These are phyloP conservation scores for Poecilobothrus nobilitatus DNA, from an alignment of 2,888 invertebrate genomes.

Conservation along the genomic window DNA sequence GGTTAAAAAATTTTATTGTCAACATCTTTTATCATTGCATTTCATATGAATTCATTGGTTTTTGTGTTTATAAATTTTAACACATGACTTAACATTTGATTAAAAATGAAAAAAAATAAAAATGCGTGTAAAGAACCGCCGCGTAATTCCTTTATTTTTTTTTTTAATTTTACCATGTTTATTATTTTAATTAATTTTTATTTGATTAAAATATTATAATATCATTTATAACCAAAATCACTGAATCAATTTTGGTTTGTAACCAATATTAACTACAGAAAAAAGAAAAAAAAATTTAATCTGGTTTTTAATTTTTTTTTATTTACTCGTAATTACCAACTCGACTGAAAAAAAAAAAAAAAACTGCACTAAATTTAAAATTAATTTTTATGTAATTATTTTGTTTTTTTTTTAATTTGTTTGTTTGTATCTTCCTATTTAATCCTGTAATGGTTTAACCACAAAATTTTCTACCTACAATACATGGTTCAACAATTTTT, in stretches of 20 bases:
- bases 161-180: not conserved
- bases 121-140: not conserved
- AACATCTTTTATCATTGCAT: no score
- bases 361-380: not conserved
- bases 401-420: not conserved
- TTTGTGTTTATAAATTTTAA: not conserved
- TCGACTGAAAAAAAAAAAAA: no score
- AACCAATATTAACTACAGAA: no score
- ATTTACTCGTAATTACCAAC: no score
- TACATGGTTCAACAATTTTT: not conserved
- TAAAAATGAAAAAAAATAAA: not conserved
- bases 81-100: not conserved
- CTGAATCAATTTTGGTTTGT: not conserved
- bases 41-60: no score
- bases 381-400: not conserved
- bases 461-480: not conserved
- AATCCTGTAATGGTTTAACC: not conserved
- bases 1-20: no score
- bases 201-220: slow-evolving; percentile 3
- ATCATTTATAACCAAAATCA: not conserved
- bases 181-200: not conserved
- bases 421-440: not conserved
- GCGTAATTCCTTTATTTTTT: not conserved
- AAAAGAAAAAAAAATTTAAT: no score
- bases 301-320: not conserved